A percentile compares a stretch with the other conserved stretches of the same genome.
Conservation (phyloP, 1,140 invertebrate species). For the Aradophagus sp. region DNA sequence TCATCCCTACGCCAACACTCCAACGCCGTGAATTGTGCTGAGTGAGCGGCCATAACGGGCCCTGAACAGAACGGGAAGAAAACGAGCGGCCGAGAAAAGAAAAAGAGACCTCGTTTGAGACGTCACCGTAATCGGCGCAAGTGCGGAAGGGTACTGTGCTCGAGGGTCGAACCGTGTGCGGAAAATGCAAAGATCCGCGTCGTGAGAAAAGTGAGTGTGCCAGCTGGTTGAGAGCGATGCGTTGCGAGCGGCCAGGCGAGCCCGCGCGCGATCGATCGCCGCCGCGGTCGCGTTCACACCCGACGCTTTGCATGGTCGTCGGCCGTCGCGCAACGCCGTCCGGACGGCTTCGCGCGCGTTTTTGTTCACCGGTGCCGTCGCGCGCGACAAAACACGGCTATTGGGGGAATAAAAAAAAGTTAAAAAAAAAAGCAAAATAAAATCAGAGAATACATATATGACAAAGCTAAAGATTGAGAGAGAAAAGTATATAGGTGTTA, state of each 20-base stretch:
- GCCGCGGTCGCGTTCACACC: slow-evolving; percentile 24
- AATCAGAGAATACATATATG: too few species aligned
- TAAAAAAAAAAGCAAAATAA: too few species aligned
- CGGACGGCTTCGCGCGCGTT: background rate
- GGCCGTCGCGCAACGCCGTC: background rate
- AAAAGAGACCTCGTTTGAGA: too few species aligned
- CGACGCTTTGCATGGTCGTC: slow-evolving; percentile 42
- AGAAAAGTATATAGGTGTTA: too few species aligned
- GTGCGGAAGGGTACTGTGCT: slow-evolving; percentile 21
- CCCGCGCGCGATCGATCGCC: slow-evolving; percentile 25
- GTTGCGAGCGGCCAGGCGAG: slow-evolving; percentile 8
- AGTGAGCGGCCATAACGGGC: too few species aligned
- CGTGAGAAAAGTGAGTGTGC: slow-evolving; percentile 52
- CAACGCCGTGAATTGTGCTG: too few species aligned
- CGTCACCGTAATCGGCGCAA: too few species aligned
- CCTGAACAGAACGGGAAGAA: too few species aligned
- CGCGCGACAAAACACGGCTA: slow-evolving; percentile 33
- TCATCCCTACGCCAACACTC: too few species aligned
- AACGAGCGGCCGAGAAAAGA: too few species aligned
- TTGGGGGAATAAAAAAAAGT: too few species aligned
- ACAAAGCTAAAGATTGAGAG: too few species aligned
- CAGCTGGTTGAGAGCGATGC: slow-evolving; percentile 34
- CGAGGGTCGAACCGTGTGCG: slow-evolving; percentile 26
- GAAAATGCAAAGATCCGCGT: slow-evolving; percentile 49
- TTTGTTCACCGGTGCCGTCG: background rate